Base-by-base conservation (phyloP, 2,797 vertebrate species). In the Taenioides sp. region DNA sequence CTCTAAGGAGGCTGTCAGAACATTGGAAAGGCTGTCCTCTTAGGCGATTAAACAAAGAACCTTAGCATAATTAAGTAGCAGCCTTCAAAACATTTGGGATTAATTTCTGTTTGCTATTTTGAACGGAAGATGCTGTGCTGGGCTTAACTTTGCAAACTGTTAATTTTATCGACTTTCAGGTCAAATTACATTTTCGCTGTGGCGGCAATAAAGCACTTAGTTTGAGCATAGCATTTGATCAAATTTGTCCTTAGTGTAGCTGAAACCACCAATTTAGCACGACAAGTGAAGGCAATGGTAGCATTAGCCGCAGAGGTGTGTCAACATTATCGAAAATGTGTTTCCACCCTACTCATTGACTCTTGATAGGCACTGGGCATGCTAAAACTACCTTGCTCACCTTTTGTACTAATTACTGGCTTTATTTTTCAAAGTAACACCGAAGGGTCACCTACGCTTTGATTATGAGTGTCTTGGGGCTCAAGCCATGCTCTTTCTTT, bases 201-300 rank as follows among this genome's bases (percentile, higher is more conserved):
- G 3, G 75, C 79, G 79, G 72, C 88, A 83, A 64, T 82, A 88
- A 87, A 58, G 69, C 73, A 72, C 75, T 79, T 55, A 67, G 69
- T 80, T 86, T 75, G 78, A 81, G 65, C 77, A 84, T 16, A 87
- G 75, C 63, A 77, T 85, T 86, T 22, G 5, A 72, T 90, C 80
- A 79, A 78, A 79, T 82, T 90, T 88, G 81, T 76, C 70, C 80
- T 87, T 75, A 84, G 85, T 84, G 78, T 79, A 74, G 82, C 71
- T 75, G 78, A 86, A 87, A 85, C 83, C 86, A 80, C 77, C 83
- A 83, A 82, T 87, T 88, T 81, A 79, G 78, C 69, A 68, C 78
- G 80, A 78, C 84, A 84, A 87, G 91, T 86, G 71, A 81, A 85
- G 65, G 79, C 77, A 66, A 74, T 77, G 81, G 77, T 77, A 75